phyloP scores from a whole-genome alignment of 2,113 vertebrate genomes.

The Pionites leucogaster region DNA sequence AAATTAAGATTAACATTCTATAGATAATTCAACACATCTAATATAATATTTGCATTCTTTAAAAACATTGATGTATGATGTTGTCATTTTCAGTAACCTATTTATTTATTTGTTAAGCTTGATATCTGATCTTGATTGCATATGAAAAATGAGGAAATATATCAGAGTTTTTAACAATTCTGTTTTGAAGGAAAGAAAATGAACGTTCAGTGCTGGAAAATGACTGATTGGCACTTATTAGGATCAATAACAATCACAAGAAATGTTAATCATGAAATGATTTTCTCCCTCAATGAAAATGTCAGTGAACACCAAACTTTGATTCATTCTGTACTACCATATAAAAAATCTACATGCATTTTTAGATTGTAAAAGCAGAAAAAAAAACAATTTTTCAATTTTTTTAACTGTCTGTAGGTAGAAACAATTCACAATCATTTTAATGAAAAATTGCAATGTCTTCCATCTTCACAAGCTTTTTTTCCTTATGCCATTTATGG shows the following conservation, averaged over 20 bases:
- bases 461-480: neutral
- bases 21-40: neutral
- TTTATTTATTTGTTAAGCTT: neutral
- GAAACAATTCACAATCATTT: neutral
- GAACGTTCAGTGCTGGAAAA: neutral
- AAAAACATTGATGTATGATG: neutral
- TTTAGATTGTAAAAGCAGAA: neutral
- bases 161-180: neutral
- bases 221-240: neutral
- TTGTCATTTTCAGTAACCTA: neutral
- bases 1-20: neutral
- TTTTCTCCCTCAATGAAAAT: neutral
- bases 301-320: neutral
- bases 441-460: neutral
- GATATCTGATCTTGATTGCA: neutral
- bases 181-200: neutral
- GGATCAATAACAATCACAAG: neutral
- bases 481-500: neutral
- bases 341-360: neutral
- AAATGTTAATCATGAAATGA: neutral
- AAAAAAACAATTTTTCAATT: neutral
- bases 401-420: neutral
- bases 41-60: neutral
- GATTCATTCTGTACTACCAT: neutral
- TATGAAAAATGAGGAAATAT: neutral